phyloP scores from a whole-genome alignment of 2,797 vertebrate genomes.

The Onychomys torridus region DNA sequence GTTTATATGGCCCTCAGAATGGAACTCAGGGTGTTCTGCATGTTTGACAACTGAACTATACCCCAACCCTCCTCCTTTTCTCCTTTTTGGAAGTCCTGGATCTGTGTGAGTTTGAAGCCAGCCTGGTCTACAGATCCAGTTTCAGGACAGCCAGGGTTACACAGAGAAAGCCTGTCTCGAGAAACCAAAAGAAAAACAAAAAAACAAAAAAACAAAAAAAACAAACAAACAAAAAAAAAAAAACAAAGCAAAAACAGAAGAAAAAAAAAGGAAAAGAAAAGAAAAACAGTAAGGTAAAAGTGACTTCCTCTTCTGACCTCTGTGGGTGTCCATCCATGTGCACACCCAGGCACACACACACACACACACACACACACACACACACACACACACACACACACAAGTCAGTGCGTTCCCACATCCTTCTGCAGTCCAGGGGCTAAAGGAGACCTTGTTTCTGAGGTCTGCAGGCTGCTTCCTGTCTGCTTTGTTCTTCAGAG shows the following conservation, averaged over 20 bases:
- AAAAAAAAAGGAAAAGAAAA: too few relatives aligned
- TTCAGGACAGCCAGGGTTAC: background rate
- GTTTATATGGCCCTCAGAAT: background rate
- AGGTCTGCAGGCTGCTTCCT: background rate
- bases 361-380: background rate
- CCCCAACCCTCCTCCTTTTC: background rate
- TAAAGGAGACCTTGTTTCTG: background rate
- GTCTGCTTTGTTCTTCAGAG: background rate
- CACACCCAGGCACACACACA: too few relatives aligned
- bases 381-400: too few relatives aligned
- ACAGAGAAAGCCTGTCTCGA: background rate
- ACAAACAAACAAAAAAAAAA: too few relatives aligned
- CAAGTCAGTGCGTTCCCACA: background rate
- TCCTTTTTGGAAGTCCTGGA: background rate
- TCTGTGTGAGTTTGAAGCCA: background rate
- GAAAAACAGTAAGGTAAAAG: background rate
- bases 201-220: too few relatives aligned
- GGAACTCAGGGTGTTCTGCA: background rate
- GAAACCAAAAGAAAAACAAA: too few relatives aligned
- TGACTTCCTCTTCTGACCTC: background rate
- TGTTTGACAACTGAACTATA: background rate
- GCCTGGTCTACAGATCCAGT: background rate
- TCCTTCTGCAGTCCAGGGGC: background rate
- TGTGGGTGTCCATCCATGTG: too few relatives aligned
- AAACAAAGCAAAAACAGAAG: too few relatives aligned